phyloP scores from a whole-genome alignment of 2,113 vertebrate genomes.

The Climacteris rufus region DNA sequence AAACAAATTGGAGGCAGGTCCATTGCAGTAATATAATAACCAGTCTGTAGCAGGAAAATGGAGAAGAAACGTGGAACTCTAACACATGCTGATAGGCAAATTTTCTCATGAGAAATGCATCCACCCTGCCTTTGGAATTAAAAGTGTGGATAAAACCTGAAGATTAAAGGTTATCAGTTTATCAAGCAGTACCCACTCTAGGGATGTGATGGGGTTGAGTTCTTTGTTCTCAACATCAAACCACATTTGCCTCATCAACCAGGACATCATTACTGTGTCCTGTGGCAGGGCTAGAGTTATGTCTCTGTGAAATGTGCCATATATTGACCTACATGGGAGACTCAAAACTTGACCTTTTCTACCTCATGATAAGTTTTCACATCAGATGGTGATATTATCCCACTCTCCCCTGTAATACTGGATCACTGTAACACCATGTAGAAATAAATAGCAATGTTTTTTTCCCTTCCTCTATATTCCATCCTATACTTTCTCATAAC shows the following conservation, averaged over 20 bases:
- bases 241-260: neutral
- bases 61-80: neutral
- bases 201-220: accelerated
- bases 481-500: neutral
- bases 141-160: neutral
- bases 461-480: neutral
- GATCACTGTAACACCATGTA: neutral
- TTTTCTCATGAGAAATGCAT: neutral
- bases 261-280: neutral
- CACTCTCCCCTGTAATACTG: neutral
- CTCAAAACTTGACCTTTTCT: neutral
- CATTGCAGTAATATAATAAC: neutral
- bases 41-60: neutral
- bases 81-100: neutral
- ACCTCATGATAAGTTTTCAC: neutral
- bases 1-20: neutral
- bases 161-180: neutral
- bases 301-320: neutral
- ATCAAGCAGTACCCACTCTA: neutral
- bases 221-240: neutral
- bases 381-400: neutral
- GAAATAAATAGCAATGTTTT: neutral
- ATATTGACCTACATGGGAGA: accelerated
- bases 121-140: neutral
- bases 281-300: neutral